Percentiles rank a stretch among this genome's conserved stretches.
Evolutionary conservation across 2,888 invertebrate species (phyloP).

Genomic region (Xanthostigma xanthostigma): DNA sequence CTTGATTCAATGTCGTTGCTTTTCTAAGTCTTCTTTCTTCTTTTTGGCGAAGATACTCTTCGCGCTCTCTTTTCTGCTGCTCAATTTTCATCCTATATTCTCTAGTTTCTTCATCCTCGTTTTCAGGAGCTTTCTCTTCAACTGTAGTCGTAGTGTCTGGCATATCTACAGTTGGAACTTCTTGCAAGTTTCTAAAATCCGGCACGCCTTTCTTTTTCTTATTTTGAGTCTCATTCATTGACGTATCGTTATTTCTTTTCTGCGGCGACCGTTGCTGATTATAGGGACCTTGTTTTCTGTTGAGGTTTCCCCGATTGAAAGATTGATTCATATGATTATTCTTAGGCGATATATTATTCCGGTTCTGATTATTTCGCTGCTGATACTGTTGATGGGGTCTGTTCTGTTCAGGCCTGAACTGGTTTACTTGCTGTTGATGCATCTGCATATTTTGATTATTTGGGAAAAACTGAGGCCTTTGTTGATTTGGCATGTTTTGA

Average conservation of each 20-base stretch:
- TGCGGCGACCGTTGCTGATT: constrained; percentile 4
- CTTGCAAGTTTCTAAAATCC: constrained; percentile 15
- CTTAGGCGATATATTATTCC: not conserved
- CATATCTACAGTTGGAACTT: constrained; percentile 15
- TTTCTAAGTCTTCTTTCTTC: constrained; percentile 31
- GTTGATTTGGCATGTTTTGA: not conserved
- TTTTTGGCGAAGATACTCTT: constrained; percentile 30
- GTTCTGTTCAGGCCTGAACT: not conserved
- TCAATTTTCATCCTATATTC: constrained; percentile 32
- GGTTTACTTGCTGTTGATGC: not conserved
- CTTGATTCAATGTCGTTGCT: constrained; percentile 22
- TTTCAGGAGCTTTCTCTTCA: constrained; percentile 14
- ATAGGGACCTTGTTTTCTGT: not conserved
- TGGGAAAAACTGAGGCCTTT: constrained; percentile 3
- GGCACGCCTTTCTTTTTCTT: constrained; percentile 14
- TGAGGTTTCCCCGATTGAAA: not conserved
- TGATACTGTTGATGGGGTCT: constrained; percentile 1
- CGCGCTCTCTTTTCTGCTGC: constrained; percentile 31
- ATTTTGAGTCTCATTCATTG: constrained; percentile 9
- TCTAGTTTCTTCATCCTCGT: constrained; percentile 34
- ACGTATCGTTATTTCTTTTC: constrained; percentile 1
- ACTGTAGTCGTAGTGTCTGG: constrained; percentile 11
- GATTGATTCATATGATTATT: not conserved
- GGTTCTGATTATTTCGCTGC: constrained; percentile 2
- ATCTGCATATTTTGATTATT: constrained; percentile 3